Conservation (phyloP, 2,113 vertebrate species). For the Mus pahari region DNA sequence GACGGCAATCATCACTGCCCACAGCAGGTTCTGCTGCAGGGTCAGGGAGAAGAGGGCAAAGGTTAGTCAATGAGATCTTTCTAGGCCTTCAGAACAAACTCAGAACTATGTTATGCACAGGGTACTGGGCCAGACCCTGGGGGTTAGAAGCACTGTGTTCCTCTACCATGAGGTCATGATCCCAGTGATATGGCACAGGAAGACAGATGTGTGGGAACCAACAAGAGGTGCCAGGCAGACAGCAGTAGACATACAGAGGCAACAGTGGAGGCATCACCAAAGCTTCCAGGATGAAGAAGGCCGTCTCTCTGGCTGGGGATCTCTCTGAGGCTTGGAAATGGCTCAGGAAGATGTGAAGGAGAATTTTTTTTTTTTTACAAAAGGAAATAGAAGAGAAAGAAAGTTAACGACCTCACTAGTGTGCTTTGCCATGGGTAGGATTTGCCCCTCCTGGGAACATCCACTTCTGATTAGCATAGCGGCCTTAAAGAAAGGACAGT, state of each 20-base stretch:
- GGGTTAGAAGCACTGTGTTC: not conserved
- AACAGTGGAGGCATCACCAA: too few species aligned
- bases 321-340: not conserved
- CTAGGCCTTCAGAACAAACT: not conserved
- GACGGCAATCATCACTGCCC: constrained; percentile 91
- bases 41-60: not conserved
- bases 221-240: not conserved
- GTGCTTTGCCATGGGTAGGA: too few species aligned
- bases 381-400: not conserved
- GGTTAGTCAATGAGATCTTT: not conserved
- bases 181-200: too few species aligned
- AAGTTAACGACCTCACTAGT: not conserved
- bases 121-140: not conserved
- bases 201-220: not conserved
- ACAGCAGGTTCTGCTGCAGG: constrained; percentile 91
- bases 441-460: not conserved
- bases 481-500: not conserved
- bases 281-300: not conserved
- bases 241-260: too few species aligned
- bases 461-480: not conserved
- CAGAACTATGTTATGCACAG: too few species aligned
- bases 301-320: not conserved
- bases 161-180: not conserved
- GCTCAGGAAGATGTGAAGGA: not conserved
- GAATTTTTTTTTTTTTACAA: not conserved